Percentiles rank a stretch among this genome's conserved stretches.
Conservation (phyloP, 2,113 vertebrate genomes). For the Miniopterus natalensis region DNA sequence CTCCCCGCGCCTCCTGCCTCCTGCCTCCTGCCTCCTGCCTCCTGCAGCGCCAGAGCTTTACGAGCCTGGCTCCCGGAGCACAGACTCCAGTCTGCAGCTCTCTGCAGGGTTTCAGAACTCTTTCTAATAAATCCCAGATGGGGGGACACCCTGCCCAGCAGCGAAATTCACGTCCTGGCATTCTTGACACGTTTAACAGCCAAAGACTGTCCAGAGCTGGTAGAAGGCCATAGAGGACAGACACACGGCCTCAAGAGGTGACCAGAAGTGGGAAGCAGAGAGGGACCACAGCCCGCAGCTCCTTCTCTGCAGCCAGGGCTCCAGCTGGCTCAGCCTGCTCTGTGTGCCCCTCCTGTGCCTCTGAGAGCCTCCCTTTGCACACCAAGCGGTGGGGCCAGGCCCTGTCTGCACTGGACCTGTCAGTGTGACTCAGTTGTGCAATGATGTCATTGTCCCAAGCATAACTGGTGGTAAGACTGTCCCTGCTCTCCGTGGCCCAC, state of each 20-base stretch:
- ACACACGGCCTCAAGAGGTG: not conserved
- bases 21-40: not conserved
- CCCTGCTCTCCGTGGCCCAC: not conserved
- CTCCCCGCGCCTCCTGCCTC: not conserved
- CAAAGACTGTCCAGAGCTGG: not conserved
- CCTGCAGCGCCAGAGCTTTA: not conserved
- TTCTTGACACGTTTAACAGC: not conserved
- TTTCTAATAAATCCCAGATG: not conserved
- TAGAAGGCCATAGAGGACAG: not conserved
- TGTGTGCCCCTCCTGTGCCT: accelerated
- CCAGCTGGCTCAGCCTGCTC: not conserved
- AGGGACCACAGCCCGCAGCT: not conserved
- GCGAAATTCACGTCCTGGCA: not conserved
- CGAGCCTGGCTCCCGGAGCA: not conserved
- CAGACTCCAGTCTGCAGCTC: not conserved
- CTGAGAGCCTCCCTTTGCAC: not conserved
- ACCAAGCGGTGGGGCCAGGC: accelerated
- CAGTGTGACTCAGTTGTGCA: accelerated
- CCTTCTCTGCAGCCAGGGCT: not conserved
- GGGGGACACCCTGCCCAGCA: not conserved
- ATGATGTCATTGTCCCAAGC: not conserved
- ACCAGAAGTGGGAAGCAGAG: not conserved
- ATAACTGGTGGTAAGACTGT: accelerated
- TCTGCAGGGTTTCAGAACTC: not conserved
- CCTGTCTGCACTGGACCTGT: not conserved